Evolutionary conservation across 2,113 vertebrate genomes (phyloP).

Genomic region (Hippocampus zosterae): DNA sequence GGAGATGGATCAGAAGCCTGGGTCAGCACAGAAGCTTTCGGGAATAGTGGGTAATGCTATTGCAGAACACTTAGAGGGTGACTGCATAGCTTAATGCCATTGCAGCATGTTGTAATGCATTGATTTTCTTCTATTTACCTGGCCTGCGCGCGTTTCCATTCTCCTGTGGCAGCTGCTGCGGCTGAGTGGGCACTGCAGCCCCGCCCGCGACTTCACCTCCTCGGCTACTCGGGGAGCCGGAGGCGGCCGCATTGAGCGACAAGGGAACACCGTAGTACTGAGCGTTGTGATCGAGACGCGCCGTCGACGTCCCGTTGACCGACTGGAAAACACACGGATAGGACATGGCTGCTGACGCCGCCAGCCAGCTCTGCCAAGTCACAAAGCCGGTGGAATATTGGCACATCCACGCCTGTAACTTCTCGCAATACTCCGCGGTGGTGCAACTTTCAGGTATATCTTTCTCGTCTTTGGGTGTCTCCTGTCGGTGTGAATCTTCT

Average conservation of each 20-base stretch:
- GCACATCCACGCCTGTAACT: slow-evolving; percentile 93
- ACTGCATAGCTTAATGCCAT: neutral
- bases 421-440: slow-evolving; percentile 82
- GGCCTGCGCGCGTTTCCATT: slow-evolving; percentile 66
- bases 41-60: neutral
- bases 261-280: slow-evolving; percentile 50
- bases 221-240: slow-evolving; percentile 20
- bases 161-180: slow-evolving; percentile 50
- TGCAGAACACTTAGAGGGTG: neutral
- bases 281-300: slow-evolving; percentile 34
- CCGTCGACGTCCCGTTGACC: slow-evolving; percentile 21
- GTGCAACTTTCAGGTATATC: slow-evolving; percentile 23
- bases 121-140: slow-evolving; percentile 27
- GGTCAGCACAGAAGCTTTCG: neutral
- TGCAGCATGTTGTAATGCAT: neutral
- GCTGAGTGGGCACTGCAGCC: slow-evolving; percentile 34
- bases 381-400: slow-evolving; percentile 87
- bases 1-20: neutral
- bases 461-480: neutral
- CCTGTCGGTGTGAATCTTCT: neutral
- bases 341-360: slow-evolving; percentile 65
- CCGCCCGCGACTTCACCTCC: slow-evolving; percentile 36
- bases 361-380: slow-evolving; percentile 82
- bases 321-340: slow-evolving; percentile 55
- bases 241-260: slow-evolving; percentile 30